phyloP scores from a whole-genome alignment of 2,797 vertebrate species.

The Syngnathus rostellatus region DNA sequence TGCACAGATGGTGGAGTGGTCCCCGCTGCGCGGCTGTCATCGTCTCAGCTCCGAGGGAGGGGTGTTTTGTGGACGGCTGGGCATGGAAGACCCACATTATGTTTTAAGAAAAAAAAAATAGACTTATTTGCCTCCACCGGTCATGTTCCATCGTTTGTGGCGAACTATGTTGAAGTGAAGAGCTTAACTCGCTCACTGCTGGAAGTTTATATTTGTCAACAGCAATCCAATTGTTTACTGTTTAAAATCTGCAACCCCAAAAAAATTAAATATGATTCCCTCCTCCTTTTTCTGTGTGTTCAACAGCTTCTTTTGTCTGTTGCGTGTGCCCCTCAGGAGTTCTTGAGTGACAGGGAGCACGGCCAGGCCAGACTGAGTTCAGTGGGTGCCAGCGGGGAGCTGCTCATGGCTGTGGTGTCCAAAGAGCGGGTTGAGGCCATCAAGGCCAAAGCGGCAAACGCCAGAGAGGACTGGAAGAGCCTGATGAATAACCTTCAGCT shows the following conservation, averaged over 20 bases:
- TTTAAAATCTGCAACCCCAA: no score
- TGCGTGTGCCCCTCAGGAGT: constrained; percentile 71
- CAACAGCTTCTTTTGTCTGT: constrained; percentile 21
- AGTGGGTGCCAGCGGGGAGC: constrained; percentile 80
- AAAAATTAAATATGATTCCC: no score
- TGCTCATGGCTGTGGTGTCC: constrained; percentile 77
- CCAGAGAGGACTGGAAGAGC: constrained; percentile 88
- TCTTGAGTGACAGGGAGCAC: constrained; percentile 85
- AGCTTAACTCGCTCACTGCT: no score
- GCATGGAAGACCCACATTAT: constrained; percentile 17
- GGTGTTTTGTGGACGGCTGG: constrained; percentile 17
- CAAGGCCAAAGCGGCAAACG: constrained; percentile 72
- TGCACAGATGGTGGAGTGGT: constrained; percentile 70
- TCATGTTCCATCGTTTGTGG: constrained; percentile 21
- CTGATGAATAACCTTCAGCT: constrained; percentile 83
- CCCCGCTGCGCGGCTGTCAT: constrained; percentile 68
- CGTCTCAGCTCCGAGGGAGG: constrained; percentile 46
- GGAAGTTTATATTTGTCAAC: no score
- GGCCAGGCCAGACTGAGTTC: constrained; percentile 85
- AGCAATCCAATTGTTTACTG: no score
- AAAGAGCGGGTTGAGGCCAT: constrained; percentile 78
- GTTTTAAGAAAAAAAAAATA: constrained; percentile 44
- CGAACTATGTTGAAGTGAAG: no score
- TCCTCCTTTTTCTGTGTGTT: constrained; percentile 27
- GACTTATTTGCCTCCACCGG: constrained; percentile 38